Conservation (phyloP, 2,113 vertebrate species). For the Eulemur rufifrons region DNA sequence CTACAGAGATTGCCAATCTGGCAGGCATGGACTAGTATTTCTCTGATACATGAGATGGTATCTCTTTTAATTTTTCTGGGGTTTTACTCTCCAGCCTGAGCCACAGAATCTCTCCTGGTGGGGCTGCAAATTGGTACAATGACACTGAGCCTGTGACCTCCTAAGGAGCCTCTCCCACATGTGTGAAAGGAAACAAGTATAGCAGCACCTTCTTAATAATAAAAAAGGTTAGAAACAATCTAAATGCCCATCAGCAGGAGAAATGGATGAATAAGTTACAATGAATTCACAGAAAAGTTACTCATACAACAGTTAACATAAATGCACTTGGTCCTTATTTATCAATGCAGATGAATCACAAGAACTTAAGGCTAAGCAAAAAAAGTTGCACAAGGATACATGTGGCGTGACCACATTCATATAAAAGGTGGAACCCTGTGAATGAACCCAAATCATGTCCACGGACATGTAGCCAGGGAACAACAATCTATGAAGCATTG, state of each 20-base stretch:
- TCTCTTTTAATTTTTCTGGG: no score
- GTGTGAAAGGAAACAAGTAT: neutral
- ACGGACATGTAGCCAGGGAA: neutral
- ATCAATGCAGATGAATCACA: neutral
- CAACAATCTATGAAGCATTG: no score
- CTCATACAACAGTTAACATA: neutral
- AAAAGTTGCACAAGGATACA: neutral
- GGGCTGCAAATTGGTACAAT: neutral
- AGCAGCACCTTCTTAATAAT: neutral
- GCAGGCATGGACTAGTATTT: no score
- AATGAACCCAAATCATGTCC: neutral
- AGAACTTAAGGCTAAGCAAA: no score
- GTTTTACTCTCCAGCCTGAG: no score
- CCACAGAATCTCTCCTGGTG: neutral
- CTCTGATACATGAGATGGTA: no score
- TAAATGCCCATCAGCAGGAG: neutral
- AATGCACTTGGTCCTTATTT: neutral
- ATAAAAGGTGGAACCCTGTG: neutral
- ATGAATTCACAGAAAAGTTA: neutral
- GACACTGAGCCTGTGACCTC: neutral
- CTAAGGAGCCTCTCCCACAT: neutral
- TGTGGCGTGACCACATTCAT: neutral
- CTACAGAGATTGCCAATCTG: no score
- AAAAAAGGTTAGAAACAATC: neutral
- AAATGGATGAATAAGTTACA: neutral